These are phyloP conservation scores for Yoshiicerus persimilis DNA, from an alignment of 1,140 invertebrate species.

Conservation along the genomic window DNA sequence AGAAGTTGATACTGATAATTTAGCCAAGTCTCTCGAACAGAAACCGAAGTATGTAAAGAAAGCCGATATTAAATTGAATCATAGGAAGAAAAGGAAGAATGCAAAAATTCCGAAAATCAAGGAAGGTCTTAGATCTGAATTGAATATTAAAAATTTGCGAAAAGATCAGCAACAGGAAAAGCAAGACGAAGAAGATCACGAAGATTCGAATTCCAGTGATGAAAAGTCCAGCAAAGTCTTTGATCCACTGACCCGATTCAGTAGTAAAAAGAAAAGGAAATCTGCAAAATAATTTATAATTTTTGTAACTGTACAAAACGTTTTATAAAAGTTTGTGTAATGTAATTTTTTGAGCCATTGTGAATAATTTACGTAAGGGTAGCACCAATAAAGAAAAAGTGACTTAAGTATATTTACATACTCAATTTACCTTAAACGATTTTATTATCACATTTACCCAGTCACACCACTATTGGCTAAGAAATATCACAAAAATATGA, in stretches of 20 bases:
- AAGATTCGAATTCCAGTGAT: not conserved
- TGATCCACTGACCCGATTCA: not conserved
- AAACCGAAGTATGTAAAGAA: conserved; percentile 46
- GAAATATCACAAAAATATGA: too few species aligned
- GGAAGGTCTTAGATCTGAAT: conserved; percentile 38
- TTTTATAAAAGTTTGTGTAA: too few species aligned
- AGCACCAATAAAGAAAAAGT: too few species aligned
- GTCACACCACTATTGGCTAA: too few species aligned
- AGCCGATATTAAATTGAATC: conserved; percentile 40
- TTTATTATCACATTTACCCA: too few species aligned
- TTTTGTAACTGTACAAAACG: too few species aligned
- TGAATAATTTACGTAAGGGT: too few species aligned
- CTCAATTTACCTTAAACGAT: too few species aligned
- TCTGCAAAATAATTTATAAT: not conserved
- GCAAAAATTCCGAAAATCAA: conserved; percentile 45
- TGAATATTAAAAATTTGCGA: conserved; percentile 29
- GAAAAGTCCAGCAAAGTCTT: not conserved
- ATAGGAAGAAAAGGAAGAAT: conserved; percentile 42
- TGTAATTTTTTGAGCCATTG: too few species aligned
- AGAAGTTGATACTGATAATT: conserved; percentile 65
- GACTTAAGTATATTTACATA: too few species aligned
- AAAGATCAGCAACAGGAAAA: not conserved
- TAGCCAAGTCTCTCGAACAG: conserved; percentile 26
- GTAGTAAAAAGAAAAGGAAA: not conserved
- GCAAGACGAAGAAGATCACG: not conserved